phyloP scores from a whole-genome alignment of 1,140 invertebrate genomes.

The Bombus pascuorum region DNA sequence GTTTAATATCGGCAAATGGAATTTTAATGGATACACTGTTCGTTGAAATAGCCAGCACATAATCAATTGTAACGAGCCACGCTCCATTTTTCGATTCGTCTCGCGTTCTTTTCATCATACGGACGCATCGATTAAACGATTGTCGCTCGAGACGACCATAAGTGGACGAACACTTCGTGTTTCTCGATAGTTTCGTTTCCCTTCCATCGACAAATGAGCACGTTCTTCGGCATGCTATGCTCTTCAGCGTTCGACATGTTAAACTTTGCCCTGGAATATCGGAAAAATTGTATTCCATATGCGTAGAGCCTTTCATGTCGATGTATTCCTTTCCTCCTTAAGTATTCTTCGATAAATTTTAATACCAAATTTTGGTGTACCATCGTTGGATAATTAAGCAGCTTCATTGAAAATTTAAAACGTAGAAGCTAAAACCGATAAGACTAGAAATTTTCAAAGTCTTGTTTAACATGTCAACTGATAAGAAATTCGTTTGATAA shows the following conservation, averaged over 20 bases:
- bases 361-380: background rate
- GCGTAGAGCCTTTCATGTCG: background rate
- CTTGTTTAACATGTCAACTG: too few species aligned
- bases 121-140: conserved; percentile 14
- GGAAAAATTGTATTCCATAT: background rate
- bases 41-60: conserved; percentile 39
- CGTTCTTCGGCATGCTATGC: background rate
- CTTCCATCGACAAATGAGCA: conserved; percentile 1
- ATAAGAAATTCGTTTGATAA: too few species aligned
- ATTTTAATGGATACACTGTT: conserved; percentile 59
- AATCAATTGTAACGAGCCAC: conserved; percentile 61
- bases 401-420: background rate
- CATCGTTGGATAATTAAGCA: background rate
- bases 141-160: background rate
- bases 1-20: conserved; percentile 55
- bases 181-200: conserved; percentile 2
- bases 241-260: background rate
- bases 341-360: background rate
- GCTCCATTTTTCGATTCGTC: conserved; percentile 49
- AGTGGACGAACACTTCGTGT: background rate
- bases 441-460: background rate
- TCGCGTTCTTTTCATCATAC: background rate
- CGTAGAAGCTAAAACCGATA: background rate
- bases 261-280: background rate
- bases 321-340: background rate